A percentile compares a stretch with the other conserved stretches of the same genome.
Evolutionary conservation across 1,140 invertebrate species (phyloP).

Genomic region (Gryllus bimaculatus): DNA sequence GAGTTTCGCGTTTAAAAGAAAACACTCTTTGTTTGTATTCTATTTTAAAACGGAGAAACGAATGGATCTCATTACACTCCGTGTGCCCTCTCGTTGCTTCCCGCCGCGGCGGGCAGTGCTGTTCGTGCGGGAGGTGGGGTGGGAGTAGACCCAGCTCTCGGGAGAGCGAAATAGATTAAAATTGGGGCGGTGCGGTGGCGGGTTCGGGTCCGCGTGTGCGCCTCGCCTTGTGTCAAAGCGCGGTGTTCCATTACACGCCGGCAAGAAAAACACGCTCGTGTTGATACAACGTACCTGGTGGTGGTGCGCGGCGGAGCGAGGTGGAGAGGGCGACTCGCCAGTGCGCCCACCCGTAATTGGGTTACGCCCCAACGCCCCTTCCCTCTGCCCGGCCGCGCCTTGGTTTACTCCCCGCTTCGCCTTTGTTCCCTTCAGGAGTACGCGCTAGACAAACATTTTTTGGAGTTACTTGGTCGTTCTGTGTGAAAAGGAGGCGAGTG

Average conservation of each 20-base stretch:
- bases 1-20: slow-evolving; percentile 1
- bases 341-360: too few relatives aligned
- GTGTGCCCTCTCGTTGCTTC: background rate
- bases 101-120: background rate
- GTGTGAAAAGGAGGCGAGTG: too few relatives aligned
- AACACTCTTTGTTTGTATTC: background rate
- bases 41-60: background rate
- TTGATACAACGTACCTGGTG: background rate
- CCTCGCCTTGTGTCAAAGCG: background rate
- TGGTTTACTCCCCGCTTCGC: too few relatives aligned
- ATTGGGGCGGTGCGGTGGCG: background rate
- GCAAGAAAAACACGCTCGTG: background rate
- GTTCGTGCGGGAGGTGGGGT: background rate
- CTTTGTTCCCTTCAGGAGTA: too few relatives aligned
- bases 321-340: too few relatives aligned
- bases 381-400: too few relatives aligned
- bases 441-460: too few relatives aligned
- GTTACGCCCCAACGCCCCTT: too few relatives aligned
- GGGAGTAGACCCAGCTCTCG: too few relatives aligned
- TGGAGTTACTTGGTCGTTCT: too few relatives aligned
- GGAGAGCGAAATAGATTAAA: slow-evolving; percentile 1
- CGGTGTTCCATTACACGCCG: background rate
- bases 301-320: too few relatives aligned
- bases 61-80: background rate
- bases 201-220: background rate